phyloP scores from a whole-genome alignment of 2,888 invertebrate species.

The Petrophora chlorosata region DNA sequence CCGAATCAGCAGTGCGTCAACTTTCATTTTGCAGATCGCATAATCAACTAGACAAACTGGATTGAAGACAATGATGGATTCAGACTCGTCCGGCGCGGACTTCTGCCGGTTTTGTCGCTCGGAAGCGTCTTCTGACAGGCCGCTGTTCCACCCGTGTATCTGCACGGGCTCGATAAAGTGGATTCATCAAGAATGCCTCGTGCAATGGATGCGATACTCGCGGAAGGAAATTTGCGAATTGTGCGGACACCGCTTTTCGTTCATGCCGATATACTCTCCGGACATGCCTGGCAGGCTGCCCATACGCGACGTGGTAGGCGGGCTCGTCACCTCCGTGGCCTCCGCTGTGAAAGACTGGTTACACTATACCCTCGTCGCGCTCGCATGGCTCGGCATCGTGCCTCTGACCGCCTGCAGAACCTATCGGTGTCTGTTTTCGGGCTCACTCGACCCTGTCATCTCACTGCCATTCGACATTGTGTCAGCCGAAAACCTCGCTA shows the following conservation, averaged over 20 bases:
- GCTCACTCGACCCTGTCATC: conserved; percentile 93
- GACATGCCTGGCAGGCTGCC: conserved; percentile 99
- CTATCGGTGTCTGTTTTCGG: conserved; percentile 96
- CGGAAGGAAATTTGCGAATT: conserved; percentile 99
- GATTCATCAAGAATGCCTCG: conserved; percentile 99
- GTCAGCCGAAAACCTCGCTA: conserved; percentile 95
- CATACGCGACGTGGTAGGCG: conserved; percentile 95
- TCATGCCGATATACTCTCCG: conserved; percentile 99
- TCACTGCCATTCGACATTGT: conserved; percentile 96
- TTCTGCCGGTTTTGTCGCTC: conserved; percentile 99
- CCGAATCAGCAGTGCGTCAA: conserved; percentile 22
- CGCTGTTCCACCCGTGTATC: conserved; percentile 98
- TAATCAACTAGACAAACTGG: conserved; percentile 72
- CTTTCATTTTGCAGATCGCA: conserved; percentile 63
- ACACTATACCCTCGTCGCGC: conserved; percentile 97
- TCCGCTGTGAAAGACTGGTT: conserved; percentile 98
- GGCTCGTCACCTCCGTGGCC: conserved; percentile 93
- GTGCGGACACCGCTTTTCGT: conserved; percentile 98
- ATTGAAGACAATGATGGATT: conserved; percentile 76
- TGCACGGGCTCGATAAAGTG: conserved; percentile 99
- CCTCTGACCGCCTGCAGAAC: conserved; percentile 98
- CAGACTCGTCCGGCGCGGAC: conserved; percentile 87
- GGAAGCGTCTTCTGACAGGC: conserved; percentile 95
- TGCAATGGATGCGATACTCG: conserved; percentile 99
- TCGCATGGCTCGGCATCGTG: conserved; percentile 98